Evolutionary conservation across 2,888 invertebrate genomes (phyloP).

Genomic region (Byasa hedistus): DNA sequence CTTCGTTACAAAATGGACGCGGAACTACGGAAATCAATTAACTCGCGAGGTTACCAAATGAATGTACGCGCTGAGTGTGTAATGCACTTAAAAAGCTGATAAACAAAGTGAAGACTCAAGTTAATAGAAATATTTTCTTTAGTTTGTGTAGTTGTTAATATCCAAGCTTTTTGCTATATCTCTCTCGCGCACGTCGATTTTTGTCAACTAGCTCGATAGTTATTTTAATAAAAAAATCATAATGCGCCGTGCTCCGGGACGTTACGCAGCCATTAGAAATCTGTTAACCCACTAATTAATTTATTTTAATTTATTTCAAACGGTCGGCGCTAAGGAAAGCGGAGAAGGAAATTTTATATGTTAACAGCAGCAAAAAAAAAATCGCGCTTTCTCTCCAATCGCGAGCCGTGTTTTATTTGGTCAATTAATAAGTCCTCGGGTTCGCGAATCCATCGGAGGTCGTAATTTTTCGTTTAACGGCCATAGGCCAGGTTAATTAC

Average conservation of each 20-base stretch:
- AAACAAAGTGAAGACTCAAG: background rate
- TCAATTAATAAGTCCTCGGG: conserved; percentile 1
- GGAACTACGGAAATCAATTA: conserved; percentile 28
- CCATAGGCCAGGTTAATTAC: conserved; percentile 18
- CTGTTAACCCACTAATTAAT: conserved; percentile 11
- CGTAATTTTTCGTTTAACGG: conserved; percentile 17
- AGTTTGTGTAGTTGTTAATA: no score
- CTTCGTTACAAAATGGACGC: conserved; percentile 14
- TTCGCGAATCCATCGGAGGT: conserved; percentile 9
- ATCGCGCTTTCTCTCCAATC: conserved; percentile 15
- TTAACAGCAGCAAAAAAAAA: background rate
- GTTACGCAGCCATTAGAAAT: conserved; percentile 11
- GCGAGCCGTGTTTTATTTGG: background rate
- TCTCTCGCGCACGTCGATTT: no score
- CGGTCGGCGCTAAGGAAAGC: background rate
- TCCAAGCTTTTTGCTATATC: no score
- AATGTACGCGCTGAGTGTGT: conserved; percentile 5
- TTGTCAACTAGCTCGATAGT: no score
- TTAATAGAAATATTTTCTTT: background rate
- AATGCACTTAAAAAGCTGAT: conserved; percentile 3
- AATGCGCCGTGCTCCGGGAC: background rate
- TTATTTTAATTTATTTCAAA: conserved; percentile 13
- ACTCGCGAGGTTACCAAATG: conserved; percentile 8
- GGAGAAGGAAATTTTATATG: conserved; percentile 3
- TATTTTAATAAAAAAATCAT: no score